Percentiles rank a stretch among this genome's conserved stretches.
Conservation (phyloP, 1,140 invertebrate species). For the Calosoma granatense region DNA sequence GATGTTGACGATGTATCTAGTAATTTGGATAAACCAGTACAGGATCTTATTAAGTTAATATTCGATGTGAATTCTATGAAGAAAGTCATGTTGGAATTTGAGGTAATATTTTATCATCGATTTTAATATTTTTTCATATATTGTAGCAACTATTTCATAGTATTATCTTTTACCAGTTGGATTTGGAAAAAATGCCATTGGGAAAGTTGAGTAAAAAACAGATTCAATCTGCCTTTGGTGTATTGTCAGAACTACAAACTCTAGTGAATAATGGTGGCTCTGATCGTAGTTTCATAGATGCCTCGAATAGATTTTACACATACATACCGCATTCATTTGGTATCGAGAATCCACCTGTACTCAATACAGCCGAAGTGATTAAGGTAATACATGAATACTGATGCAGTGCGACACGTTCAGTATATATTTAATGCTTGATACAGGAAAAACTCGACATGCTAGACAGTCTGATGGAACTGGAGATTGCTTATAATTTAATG, state of each 20-base stretch:
- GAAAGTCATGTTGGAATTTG: slow-evolving; percentile 85
- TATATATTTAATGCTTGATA: slow-evolving; percentile 18
- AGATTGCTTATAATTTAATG: slow-evolving; percentile 85
- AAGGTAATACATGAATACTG: slow-evolving; percentile 39
- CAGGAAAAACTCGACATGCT: slow-evolving; percentile 83
- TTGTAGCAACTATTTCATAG: slow-evolving; percentile 1
- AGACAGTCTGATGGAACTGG: slow-evolving; percentile 85
- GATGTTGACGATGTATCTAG: slow-evolving; percentile 42
- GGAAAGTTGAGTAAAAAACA: slow-evolving; percentile 84
- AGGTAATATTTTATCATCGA: slow-evolving; percentile 45
- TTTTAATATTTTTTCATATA: not conserved
- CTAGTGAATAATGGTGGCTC: slow-evolving; percentile 43
- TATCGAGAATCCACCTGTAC: slow-evolving; percentile 65
- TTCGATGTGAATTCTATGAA: slow-evolving; percentile 93
- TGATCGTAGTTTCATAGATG: slow-evolving; percentile 58
- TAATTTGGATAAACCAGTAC: slow-evolving; percentile 63
- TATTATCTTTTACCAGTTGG: slow-evolving; percentile 48
- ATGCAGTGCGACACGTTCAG: not conserved
- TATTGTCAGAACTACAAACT: slow-evolving; percentile 68
- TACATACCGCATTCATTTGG: slow-evolving; percentile 93
- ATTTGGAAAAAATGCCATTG: slow-evolving; percentile 94
- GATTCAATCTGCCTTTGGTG: slow-evolving; percentile 73
- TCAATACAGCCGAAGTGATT: slow-evolving; percentile 67
- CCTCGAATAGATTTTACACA: slow-evolving; percentile 75
- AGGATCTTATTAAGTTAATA: slow-evolving; percentile 74